Conservation (phyloP, 2,888 invertebrate genomes). For the Netelia fuscicornis region DNA sequence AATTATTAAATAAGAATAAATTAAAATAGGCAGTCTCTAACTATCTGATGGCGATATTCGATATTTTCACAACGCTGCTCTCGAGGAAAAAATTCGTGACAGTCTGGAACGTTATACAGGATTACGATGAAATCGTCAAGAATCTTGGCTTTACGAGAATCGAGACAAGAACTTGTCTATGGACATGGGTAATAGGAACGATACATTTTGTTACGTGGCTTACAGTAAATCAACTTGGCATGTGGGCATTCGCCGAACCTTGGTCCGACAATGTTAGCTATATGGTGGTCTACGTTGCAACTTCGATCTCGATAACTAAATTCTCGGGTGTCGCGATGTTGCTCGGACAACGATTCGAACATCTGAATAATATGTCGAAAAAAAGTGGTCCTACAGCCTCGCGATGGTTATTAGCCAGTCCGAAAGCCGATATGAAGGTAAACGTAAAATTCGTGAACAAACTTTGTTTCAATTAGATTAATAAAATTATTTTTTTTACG, state of each 20-base stretch:
- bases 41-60: constrained; percentile 71
- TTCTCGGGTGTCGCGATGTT: constrained; percentile 76
- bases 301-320: constrained; percentile 75
- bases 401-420: constrained; percentile 52
- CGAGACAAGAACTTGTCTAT: constrained; percentile 69
- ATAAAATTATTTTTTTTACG: neutral
- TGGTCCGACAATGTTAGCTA: constrained; percentile 77
- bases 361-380: constrained; percentile 76
- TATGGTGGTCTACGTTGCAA: constrained; percentile 76
- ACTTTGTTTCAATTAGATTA: neutral
- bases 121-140: constrained; percentile 76
- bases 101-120: constrained; percentile 79
- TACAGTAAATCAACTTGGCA: constrained; percentile 75
- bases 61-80: constrained; percentile 69
- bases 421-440: constrained; percentile 51
- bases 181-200: constrained; percentile 71
- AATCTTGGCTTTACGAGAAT: constrained; percentile 74
- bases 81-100: constrained; percentile 71
- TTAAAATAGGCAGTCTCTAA: constrained; percentile 74
- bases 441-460: neutral
- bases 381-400: constrained; percentile 63
- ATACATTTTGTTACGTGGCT: constrained; percentile 72
- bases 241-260: constrained; percentile 76
- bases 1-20: neutral
- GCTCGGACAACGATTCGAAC: constrained; percentile 79